phyloP scores from a whole-genome alignment of 2,797 vertebrate genomes.

The Rhadinocentrus ornatus region DNA sequence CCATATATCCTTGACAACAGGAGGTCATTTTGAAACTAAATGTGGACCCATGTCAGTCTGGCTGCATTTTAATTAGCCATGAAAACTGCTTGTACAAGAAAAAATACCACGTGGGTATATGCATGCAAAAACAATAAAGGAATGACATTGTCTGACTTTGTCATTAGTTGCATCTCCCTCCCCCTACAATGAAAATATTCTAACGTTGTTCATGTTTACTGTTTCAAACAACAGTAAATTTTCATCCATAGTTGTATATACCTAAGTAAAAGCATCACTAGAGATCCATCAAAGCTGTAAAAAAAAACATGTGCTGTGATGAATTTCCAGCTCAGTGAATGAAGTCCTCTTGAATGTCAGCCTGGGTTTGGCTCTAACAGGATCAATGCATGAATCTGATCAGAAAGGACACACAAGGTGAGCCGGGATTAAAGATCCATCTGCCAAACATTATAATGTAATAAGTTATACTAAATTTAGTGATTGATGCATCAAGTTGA shows the following conservation, averaged over 20 bases:
- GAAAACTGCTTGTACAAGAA: conserved; percentile 72
- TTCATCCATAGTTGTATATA: conserved; percentile 46
- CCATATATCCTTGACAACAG: conserved; percentile 66
- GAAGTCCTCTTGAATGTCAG: conserved; percentile 47
- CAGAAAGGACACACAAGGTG: conserved; percentile 56
- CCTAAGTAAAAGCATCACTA: conserved; percentile 23
- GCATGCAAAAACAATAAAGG: conserved; percentile 63
- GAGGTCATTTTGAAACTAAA: conserved; percentile 68
- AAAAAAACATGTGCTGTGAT: background rate
- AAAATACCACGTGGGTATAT: conserved; percentile 62
- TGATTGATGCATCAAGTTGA: conserved; percentile 21
- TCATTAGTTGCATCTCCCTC: conserved; percentile 49
- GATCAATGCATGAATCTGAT: conserved; percentile 59
- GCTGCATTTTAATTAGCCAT: conserved; percentile 69
- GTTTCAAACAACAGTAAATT: conserved; percentile 47
- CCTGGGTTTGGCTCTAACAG: conserved; percentile 28
- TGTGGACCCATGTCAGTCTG: conserved; percentile 62
- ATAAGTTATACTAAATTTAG: conserved; percentile 12
- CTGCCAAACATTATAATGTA: conserved; percentile 13
- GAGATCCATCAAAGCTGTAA: conserved; percentile 26
- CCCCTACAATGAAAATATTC: conserved; percentile 14
- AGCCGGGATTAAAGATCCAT: conserved; percentile 42
- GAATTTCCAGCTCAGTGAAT: conserved; percentile 23
- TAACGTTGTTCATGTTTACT: conserved; percentile 38
- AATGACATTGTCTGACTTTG: conserved; percentile 76